Evolutionary conservation across 1,140 invertebrate species (phyloP).

Genomic region (Plutomurus gul): DNA sequence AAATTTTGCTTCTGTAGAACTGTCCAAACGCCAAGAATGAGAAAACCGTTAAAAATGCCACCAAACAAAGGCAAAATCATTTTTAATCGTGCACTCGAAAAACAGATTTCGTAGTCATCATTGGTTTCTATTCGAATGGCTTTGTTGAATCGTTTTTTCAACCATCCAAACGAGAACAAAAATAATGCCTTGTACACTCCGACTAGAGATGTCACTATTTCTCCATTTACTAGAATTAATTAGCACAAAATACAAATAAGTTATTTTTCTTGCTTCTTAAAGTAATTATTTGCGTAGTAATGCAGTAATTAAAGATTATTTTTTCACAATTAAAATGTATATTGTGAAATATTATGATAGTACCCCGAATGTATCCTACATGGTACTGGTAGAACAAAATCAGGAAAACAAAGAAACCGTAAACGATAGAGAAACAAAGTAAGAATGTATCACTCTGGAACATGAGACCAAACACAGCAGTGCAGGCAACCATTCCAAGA

Average conservation of each 20-base stretch:
- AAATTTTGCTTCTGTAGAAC: conserved; percentile 43
- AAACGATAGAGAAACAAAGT: conserved; percentile 41
- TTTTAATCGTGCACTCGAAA: not conserved
- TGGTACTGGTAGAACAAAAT: conserved; percentile 42
- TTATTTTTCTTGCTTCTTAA: not conserved
- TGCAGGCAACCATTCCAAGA: conserved; percentile 45
- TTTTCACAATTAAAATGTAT: too few relatives aligned
- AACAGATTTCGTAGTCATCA: not conserved
- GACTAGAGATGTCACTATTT: conserved; percentile 30
- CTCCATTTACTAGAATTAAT: conserved; percentile 26
- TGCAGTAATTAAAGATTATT: not conserved
- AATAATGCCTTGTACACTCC: conserved; percentile 36
- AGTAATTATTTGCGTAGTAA: not conserved
- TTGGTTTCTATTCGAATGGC: not conserved
- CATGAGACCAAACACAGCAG: conserved; percentile 47
- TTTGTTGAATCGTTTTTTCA: not conserved
- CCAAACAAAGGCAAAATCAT: conserved; percentile 8
- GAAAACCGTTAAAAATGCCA: conserved; percentile 19
- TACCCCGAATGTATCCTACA: conserved; percentile 39
- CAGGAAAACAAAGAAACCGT: conserved; percentile 31
- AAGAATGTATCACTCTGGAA: conserved; percentile 41
- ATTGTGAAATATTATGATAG: not conserved
- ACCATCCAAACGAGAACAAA: not conserved
- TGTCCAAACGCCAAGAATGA: conserved; percentile 47
- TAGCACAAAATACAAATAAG: too few relatives aligned